phyloP scores from a whole-genome alignment of 2,888 invertebrate genomes.

The Temnothorax unifasciatus region DNA sequence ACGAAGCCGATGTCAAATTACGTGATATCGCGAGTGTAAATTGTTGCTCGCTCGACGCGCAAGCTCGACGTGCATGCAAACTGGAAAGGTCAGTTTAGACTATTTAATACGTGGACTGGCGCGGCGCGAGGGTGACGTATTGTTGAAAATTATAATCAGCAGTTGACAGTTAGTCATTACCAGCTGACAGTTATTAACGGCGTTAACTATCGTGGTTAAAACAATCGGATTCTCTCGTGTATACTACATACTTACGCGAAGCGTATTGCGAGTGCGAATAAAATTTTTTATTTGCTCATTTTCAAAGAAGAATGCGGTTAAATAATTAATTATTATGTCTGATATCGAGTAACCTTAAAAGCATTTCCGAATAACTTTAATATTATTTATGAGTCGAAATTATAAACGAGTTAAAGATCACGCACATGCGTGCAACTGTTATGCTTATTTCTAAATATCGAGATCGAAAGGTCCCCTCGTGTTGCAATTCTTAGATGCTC shows the following conservation, averaged over 20 bases:
- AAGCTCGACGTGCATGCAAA: constrained; percentile 13
- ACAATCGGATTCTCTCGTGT: constrained; percentile 5
- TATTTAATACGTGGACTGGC: background rate
- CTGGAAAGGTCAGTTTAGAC: constrained; percentile 35
- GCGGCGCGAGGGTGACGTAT: constrained; percentile 26
- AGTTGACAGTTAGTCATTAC: constrained; percentile 38
- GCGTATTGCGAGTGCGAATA: background rate
- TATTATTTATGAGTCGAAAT: background rate
- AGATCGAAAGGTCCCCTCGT: constrained; percentile 2
- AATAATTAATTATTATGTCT: background rate
- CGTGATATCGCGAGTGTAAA: constrained; percentile 27
- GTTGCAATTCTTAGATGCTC: constrained; percentile 11
- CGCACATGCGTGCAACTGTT: background rate
- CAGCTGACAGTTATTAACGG: constrained; percentile 47
- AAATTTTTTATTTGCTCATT: background rate
- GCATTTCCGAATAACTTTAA: background rate
- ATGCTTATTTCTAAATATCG: constrained; percentile 34
- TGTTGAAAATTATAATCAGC: constrained; percentile 52
- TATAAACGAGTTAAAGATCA: constrained; percentile 26
- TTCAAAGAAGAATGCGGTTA: background rate
- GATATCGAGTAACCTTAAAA: background rate
- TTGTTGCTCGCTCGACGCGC: constrained; percentile 9
- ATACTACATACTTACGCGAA: background rate
- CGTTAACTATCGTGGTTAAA: background rate
- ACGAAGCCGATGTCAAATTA: constrained; percentile 22